Percentiles rank a stretch among this genome's conserved stretches.
These are phyloP conservation scores for Tachyglossus aculeatus DNA, from an alignment of 2,797 vertebrate genomes.

Conservation along the genomic window DNA sequence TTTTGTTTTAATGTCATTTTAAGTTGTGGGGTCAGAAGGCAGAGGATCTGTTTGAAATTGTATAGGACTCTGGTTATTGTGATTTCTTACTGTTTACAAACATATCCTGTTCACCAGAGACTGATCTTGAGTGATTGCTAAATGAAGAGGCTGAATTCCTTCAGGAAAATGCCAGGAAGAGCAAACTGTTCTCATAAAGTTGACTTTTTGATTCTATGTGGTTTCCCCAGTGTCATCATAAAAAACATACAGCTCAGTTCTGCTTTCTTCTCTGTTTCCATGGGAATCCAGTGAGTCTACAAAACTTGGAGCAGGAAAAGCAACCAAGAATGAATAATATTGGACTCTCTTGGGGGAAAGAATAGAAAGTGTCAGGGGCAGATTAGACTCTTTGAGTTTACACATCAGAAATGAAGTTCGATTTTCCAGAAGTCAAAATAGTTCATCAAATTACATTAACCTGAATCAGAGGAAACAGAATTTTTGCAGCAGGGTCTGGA, in stretches of 20 bases:
- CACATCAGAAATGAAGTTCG: not conserved
- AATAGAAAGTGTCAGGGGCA: constrained; percentile 9
- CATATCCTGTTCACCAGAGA: not conserved
- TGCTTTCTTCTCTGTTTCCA: not conserved
- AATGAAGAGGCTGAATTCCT: constrained; percentile 11
- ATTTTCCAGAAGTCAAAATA: not conserved
- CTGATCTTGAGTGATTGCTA: constrained; percentile 2
- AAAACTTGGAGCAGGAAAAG: not conserved
- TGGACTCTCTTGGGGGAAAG: not conserved
- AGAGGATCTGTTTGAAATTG: not conserved
- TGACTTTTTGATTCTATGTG: not conserved
- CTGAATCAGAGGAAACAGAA: not conserved
- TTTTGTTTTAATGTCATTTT: constrained; percentile 3
- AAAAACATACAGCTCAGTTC: not conserved
- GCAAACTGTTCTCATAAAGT: not conserved
- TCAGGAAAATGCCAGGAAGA: not conserved
- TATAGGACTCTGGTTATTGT: not conserved
- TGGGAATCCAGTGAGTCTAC: not conserved
- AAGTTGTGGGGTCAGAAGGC: not conserved
- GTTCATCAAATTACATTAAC: not conserved
- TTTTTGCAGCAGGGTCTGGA: not conserved
- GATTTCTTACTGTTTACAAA: constrained; percentile 16
- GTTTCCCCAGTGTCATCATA: not conserved
- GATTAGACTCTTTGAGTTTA: not conserved
- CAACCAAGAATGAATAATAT: not conserved